Evolutionary conservation across 2,113 vertebrate genomes (phyloP).

Genomic region (Petroica traversi): DNA sequence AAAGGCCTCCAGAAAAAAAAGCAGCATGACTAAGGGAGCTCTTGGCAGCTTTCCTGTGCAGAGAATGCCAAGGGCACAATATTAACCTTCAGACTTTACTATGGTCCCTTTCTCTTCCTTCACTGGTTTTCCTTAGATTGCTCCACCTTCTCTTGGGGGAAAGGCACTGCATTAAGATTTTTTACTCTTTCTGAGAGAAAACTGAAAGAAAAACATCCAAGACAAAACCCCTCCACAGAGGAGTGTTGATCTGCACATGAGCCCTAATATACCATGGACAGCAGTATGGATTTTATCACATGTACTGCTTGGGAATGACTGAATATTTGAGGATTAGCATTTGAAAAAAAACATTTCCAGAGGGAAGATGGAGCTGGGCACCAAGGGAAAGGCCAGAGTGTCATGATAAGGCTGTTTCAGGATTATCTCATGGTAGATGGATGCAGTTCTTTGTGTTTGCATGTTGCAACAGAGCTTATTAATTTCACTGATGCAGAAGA

Average conservation of each 20-base stretch:
- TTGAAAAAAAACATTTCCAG: neutral
- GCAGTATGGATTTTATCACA: neutral
- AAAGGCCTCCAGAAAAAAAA: conserved; percentile 36
- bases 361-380: neutral
- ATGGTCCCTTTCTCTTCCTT: neutral
- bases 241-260: neutral
- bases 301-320: neutral
- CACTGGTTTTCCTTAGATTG: neutral
- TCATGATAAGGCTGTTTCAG: neutral
- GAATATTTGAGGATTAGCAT: fast-evolving
- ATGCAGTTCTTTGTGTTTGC: neutral
- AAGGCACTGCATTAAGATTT: neutral
- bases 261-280: neutral
- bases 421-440: neutral
- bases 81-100: neutral
- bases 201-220: neutral
- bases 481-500: neutral
- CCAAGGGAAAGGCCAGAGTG: neutral
- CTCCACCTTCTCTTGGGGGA: neutral
- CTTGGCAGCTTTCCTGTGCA: conserved; percentile 4
- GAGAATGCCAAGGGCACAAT: neutral
- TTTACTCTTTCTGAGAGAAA: too few relatives aligned
- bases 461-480: neutral
- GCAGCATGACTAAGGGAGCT: neutral
- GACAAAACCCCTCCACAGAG: neutral